Base-by-base conservation (phyloP, 1,140 invertebrate genomes). In the Caenorhabditis brenneri region DNA sequence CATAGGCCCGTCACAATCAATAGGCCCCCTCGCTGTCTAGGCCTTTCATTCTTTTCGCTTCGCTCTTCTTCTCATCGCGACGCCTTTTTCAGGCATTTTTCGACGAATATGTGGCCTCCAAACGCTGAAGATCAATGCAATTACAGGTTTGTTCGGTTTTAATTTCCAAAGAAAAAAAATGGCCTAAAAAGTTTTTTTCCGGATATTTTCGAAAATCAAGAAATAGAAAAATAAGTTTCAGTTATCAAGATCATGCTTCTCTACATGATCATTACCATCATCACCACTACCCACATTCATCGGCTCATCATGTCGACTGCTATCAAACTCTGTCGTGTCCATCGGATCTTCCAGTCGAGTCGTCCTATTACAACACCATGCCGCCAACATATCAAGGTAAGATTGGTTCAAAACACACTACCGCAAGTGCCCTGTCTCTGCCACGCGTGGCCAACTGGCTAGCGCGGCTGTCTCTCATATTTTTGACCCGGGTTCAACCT, bases 1-100 rank as follows among this genome's bases (percentile, higher is more conserved):
- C 65, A 33, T 42, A 74, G 65, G 65, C 65, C 65, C 65, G 65
- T 39, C 65, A 74, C 19, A 74, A 74, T 74, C 65, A n/a, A 74
- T 74, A 74, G 65, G 65, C 65, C 65, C n/a, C n/a, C 36, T 42
- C 65, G 65, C 65, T 74, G 65, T n/a, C 36, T 24, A 74, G 65
- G 65, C 65, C 65, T 74, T 74, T 42, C 65, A 39, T 42, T 74
- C 36, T 74, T 24, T 74, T 33, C n/a, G 10, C 65, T 33, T 22
- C 19, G 29, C 9, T 36, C 27, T 24, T 12, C 2, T 74, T 36
- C 36, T n/a, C 36, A 22, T 65, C 31, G n/a, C 65, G 36, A 46
- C 65, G 65, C 65, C 33, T 19, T 74, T 65, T 65, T 42, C 33
- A 74, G 65, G 36, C 65, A 42, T 74, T 74, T 42, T 42, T 39